A percentile compares a stretch with the other conserved stretches of the same genome.
phyloP scores from a whole-genome alignment of 2,797 vertebrate species.

The Syndactyla subalaris region DNA sequence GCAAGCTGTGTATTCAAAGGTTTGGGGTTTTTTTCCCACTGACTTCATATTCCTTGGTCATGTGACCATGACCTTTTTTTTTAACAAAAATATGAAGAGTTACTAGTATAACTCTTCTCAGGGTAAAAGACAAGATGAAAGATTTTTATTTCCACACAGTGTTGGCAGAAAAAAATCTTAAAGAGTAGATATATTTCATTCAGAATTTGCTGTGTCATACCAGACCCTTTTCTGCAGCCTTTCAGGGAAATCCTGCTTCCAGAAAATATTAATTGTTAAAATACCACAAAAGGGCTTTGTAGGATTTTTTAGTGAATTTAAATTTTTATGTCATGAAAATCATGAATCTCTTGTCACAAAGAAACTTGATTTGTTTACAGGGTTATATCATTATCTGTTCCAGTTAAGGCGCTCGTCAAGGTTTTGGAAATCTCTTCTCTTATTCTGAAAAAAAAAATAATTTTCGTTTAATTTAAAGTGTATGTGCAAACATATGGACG shows the following conservation, averaged over 20 bases:
- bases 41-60: background rate
- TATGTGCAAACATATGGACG: background rate
- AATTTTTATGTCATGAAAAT: background rate
- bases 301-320: background rate
- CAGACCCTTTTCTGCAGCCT: background rate
- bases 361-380: background rate
- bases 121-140: background rate
- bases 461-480: background rate
- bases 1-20: background rate
- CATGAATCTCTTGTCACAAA: background rate
- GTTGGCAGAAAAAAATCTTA: background rate
- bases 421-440: background rate
- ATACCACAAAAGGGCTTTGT: background rate
- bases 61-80: background rate
- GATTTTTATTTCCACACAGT: background rate
- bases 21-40: background rate
- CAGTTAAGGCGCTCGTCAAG: background rate
- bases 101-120: background rate
- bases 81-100: background rate
- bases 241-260: background rate
- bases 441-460: background rate
- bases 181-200: background rate
- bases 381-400: background rate
- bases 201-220: background rate
- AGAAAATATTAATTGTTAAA: background rate